A percentile compares a stretch with the other conserved stretches of the same genome.
These are phyloP conservation scores for Yponomeuta evonymella DNA, from an alignment of 2,888 invertebrate genomes.

Conservation along the genomic window DNA sequence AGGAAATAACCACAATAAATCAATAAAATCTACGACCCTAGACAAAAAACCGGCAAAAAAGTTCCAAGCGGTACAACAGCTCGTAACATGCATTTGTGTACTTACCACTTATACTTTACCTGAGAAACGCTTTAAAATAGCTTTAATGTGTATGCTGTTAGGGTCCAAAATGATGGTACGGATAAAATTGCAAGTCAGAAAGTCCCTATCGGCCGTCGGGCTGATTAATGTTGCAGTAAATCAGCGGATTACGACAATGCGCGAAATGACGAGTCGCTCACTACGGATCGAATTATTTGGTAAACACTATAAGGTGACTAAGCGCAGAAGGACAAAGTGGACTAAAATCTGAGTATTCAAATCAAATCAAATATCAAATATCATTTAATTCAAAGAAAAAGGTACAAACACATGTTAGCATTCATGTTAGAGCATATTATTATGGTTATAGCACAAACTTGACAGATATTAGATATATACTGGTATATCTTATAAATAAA, in stretches of 20 bases:
- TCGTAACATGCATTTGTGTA: slow-evolving; percentile 72
- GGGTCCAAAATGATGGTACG: slow-evolving; percentile 40
- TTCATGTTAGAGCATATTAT: too few species aligned
- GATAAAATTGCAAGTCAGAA: slow-evolving; percentile 61
- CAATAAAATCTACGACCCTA: slow-evolving; percentile 46
- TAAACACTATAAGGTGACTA: slow-evolving; percentile 53
- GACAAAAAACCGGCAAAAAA: slow-evolving; percentile 62
- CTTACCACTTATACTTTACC: slow-evolving; percentile 35
- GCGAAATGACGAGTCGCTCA: slow-evolving; percentile 71
- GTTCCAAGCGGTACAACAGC: slow-evolving; percentile 37
- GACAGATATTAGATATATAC: too few species aligned
- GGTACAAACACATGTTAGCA: too few species aligned
- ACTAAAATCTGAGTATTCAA: slow-evolving; percentile 30
- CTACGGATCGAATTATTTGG: slow-evolving; percentile 73
- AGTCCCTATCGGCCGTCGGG: slow-evolving; percentile 75
- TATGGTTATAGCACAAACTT: too few species aligned
- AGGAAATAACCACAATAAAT: slow-evolving; percentile 63
- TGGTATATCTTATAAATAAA: too few species aligned
- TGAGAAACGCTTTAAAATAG: not conserved
- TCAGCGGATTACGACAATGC: slow-evolving; percentile 77
- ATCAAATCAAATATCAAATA: too few species aligned
- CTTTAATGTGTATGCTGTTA: slow-evolving; percentile 22
- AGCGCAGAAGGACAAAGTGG: slow-evolving; percentile 33
- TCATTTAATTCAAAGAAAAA: too few species aligned
- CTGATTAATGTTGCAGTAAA: slow-evolving; percentile 76